phyloP scores from a whole-genome alignment of 2,888 invertebrate genomes.

The Eilema griseolum region DNA sequence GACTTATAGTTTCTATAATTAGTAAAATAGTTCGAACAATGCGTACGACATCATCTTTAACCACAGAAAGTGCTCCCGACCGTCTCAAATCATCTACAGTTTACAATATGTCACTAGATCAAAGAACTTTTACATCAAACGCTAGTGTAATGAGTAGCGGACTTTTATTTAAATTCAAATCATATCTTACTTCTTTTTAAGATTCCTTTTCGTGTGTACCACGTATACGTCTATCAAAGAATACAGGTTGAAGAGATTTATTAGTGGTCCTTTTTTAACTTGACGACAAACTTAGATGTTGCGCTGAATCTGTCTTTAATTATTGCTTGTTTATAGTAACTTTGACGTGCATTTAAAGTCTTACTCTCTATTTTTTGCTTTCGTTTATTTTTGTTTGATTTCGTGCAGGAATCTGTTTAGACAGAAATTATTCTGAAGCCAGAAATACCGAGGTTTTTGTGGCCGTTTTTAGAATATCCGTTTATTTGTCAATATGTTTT shows the following conservation, averaged over 20 bases:
- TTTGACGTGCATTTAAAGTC: conserved; percentile 64
- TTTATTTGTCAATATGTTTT: conserved; percentile 35
- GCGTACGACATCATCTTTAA: conserved; percentile 63
- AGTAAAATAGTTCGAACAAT: conserved; percentile 68
- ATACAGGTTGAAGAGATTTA: conserved; percentile 57
- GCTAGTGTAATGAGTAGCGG: conserved; percentile 64
- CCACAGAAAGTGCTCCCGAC: conserved; percentile 68
- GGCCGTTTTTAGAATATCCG: conserved; percentile 41
- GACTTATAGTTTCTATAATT: conserved; percentile 74
- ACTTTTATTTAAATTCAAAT: conserved; percentile 56
- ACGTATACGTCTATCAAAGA: conserved; percentile 45
- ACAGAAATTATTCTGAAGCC: conserved; percentile 26
- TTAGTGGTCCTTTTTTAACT: conserved; percentile 69
- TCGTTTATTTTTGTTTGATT: conserved; percentile 51
- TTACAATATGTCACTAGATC: conserved; percentile 82
- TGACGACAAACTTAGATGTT: conserved; percentile 76
- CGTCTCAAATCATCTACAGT: conserved; percentile 78
- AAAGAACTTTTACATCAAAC: conserved; percentile 81
- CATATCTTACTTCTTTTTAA: conserved; percentile 45
- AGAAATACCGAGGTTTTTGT: conserved; percentile 35
- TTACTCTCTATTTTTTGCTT: conserved; percentile 55
- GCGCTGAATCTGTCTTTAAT: conserved; percentile 67
- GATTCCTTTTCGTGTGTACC: conserved; percentile 56
- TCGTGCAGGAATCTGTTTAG: conserved; percentile 49
- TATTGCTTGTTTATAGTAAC: conserved; percentile 68